A percentile compares a stretch with the other conserved stretches of the same genome.
These are phyloP conservation scores for Ennomos quercinarius DNA, from an alignment of 2,888 invertebrate genomes.

Conservation along the genomic window DNA sequence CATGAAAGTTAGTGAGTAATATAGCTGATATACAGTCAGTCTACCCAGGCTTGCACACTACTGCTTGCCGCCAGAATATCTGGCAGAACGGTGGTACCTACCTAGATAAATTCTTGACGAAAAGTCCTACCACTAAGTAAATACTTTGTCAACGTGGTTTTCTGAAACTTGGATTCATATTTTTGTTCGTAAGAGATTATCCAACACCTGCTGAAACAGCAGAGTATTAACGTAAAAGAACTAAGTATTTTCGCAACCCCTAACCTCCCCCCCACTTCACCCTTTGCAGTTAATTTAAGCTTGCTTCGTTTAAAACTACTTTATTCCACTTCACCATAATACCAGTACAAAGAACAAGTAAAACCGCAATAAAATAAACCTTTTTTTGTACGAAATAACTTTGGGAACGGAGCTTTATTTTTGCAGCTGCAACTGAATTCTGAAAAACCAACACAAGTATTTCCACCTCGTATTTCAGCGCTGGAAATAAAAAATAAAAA, in stretches of 20 bases:
- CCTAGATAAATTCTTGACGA: no score
- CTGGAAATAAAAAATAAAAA: slow-evolving; percentile 33
- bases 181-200: not conserved
- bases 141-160: no score
- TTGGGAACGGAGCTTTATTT: slow-evolving; percentile 19
- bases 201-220: slow-evolving; percentile 18
- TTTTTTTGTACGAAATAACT: slow-evolving; percentile 10
- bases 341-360: slow-evolving; percentile 13
- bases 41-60: no score
- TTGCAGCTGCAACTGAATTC: slow-evolving; percentile 22
- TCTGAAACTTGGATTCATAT: no score
- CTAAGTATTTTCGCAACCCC: slow-evolving; percentile 39
- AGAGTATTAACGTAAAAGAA: slow-evolving; percentile 19
- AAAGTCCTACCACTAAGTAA: no score
- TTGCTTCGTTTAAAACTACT: slow-evolving; percentile 5
- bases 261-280: slow-evolving; percentile 1
- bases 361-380: slow-evolving; percentile 22
- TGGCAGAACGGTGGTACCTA: no score
- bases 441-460: slow-evolving; percentile 29
- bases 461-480: slow-evolving; percentile 29
- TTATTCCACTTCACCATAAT: slow-evolving; percentile 4
- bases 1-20: no score
- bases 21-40: no score
- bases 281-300: slow-evolving; percentile 9
- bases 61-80: no score